These are phyloP conservation scores for Heliothis subflexa DNA, from an alignment of 1,140 invertebrate species.

Conservation along the genomic window DNA sequence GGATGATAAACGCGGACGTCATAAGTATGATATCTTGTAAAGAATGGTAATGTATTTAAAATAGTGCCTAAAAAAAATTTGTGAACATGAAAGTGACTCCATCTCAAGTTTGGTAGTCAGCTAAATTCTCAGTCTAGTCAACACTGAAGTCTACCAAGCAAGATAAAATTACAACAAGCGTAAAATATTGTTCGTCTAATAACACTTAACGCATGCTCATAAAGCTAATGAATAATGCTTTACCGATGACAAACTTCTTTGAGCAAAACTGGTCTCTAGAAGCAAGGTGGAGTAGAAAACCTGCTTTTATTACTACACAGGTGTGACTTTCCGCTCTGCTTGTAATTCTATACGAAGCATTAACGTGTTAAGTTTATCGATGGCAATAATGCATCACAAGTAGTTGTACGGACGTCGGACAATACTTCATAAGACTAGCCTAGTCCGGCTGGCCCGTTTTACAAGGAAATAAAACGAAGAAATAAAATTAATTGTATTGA, in stretches of 20 bases:
- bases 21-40: too few relatives aligned
- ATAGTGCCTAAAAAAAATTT: too few relatives aligned
- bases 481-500: too few relatives aligned
- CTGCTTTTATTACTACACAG: slow-evolving; percentile 21
- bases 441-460: too few relatives aligned
- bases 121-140: too few relatives aligned
- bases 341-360: slow-evolving; percentile 38
- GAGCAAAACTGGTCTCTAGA: slow-evolving; percentile 31
- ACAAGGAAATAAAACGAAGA: too few relatives aligned
- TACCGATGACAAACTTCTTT: slow-evolving; percentile 20
- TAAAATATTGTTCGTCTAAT: neutral
- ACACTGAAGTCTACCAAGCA: too few relatives aligned
- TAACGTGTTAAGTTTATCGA: slow-evolving; percentile 42
- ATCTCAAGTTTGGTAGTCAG: too few relatives aligned
- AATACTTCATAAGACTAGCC: slow-evolving; percentile 1
- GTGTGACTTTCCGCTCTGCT: slow-evolving; percentile 16
- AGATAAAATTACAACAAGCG: too few relatives aligned
- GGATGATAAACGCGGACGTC: too few relatives aligned
- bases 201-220: neutral
- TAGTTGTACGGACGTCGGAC: neutral
- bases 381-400: slow-evolving; percentile 37
- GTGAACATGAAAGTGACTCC: too few relatives aligned
- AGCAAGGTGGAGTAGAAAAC: slow-evolving; percentile 28
- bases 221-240: slow-evolving; percentile 18
- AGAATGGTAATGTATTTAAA: too few relatives aligned